These are phyloP conservation scores for Platerodrilus igneus DNA, from an alignment of 2,888 invertebrate species.

Conservation along the genomic window DNA sequence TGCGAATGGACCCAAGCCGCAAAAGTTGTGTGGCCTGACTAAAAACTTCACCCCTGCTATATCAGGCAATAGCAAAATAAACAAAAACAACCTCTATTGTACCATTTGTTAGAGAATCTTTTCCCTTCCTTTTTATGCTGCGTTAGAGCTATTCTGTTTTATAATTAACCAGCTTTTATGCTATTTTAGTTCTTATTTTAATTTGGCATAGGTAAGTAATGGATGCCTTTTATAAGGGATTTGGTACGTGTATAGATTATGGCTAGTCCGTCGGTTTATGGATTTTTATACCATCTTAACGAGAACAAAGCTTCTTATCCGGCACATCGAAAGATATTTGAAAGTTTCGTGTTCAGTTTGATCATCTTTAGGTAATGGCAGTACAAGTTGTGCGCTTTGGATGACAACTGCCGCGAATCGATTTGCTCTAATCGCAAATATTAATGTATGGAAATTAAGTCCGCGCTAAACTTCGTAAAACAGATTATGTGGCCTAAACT, in stretches of 20 bases:
- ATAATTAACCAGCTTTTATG: constrained; percentile 47
- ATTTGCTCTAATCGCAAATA: too few relatives aligned
- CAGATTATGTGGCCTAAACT: constrained; percentile 40
- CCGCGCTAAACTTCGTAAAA: constrained; percentile 35
- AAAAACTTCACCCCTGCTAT: constrained; percentile 45
- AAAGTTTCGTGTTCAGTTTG: too few relatives aligned
- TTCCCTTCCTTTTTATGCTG: constrained; percentile 37
- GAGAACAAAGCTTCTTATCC: too few relatives aligned
- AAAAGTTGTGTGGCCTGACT: constrained; percentile 49
- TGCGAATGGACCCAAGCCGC: constrained; percentile 45
- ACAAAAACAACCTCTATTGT: constrained; percentile 41
- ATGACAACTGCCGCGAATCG: too few relatives aligned
- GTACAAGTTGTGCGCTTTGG: too few relatives aligned
- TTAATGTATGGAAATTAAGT: constrained; percentile 33
- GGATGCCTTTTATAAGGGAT: constrained; percentile 40
- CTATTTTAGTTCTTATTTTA: constrained; percentile 46
- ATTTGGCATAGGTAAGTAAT: constrained; percentile 38
- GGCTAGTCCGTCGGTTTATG: too few relatives aligned
- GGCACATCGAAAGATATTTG: too few relatives aligned
- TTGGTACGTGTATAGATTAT: constrained; percentile 34
- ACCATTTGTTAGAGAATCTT: constrained; percentile 37
- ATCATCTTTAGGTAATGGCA: too few relatives aligned
- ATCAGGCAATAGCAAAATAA: constrained; percentile 27
- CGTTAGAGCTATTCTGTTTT: constrained; percentile 44
- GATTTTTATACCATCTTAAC: too few relatives aligned